Conservation (phyloP, 2,797 vertebrate species). For the Sebastes dallii region DNA sequence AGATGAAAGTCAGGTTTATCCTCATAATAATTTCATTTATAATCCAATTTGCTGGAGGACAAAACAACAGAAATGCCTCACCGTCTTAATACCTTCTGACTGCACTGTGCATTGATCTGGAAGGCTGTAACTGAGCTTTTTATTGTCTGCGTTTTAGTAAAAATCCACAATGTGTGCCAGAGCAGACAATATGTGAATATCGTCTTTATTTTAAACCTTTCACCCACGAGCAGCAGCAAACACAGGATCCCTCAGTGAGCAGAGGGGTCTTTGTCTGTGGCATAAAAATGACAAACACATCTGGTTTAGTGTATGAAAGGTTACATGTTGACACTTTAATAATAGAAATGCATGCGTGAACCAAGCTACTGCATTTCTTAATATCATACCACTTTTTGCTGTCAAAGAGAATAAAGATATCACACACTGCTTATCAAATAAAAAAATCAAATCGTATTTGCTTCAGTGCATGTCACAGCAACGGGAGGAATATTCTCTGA, state of each 20-base stretch:
- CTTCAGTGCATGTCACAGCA: slow-evolving; percentile 14
- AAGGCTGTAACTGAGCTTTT: slow-evolving; percentile 14
- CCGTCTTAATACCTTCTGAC: slow-evolving; percentile 13
- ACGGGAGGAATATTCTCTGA: slow-evolving; percentile 8
- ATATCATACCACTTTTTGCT: slow-evolving; percentile 29
- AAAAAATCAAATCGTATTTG: slow-evolving; percentile 27
- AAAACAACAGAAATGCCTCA: slow-evolving; percentile 15
- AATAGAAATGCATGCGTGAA: slow-evolving; percentile 23
- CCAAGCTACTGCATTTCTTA: slow-evolving; percentile 31
- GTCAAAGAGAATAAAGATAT: slow-evolving; percentile 46
- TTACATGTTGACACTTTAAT: slow-evolving; percentile 53
- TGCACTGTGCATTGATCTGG: slow-evolving; percentile 25
- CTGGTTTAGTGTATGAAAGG: slow-evolving; percentile 48
- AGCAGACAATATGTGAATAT: slow-evolving; percentile 5
- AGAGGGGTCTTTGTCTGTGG: slow-evolving; percentile 42
- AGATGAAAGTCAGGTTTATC: slow-evolving; percentile 2
- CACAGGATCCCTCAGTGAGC: slow-evolving; percentile 3
- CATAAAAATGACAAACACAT: slow-evolving; percentile 43
- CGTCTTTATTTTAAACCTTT: slow-evolving; percentile 15
- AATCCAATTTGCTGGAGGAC: not conserved
- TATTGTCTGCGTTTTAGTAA: slow-evolving; percentile 4
- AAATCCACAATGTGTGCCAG: slow-evolving; percentile 21
- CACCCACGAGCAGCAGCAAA: not conserved
- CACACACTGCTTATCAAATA: slow-evolving; percentile 44
- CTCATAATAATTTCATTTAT: slow-evolving; percentile 9